These are phyloP conservation scores for Carpatolechia fugitivella DNA, from an alignment of 2,888 invertebrate species.

Conservation along the genomic window DNA sequence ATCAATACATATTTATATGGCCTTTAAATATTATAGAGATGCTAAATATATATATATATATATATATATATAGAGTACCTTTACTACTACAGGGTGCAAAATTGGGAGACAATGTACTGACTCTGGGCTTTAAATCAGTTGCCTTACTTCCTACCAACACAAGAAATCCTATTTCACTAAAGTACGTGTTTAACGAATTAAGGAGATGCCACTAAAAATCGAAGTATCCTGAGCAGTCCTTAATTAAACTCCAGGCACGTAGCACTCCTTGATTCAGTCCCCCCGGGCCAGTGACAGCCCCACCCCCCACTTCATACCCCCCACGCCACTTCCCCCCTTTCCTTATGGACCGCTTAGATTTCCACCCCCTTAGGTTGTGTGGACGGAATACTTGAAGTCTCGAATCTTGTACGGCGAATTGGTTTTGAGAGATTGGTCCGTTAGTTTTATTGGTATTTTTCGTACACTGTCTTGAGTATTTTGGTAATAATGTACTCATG, in stretches of 20 bases:
- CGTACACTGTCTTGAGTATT: constrained; percentile 9
- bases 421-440: constrained; percentile 71
- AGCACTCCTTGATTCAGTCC: constrained; percentile 77
- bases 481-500: no score
- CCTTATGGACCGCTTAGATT: constrained; percentile 79
- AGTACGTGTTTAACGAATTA: constrained; percentile 45
- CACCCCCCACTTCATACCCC: constrained; percentile 36
- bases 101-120: no score
- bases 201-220: constrained; percentile 73
- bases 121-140: not conserved
- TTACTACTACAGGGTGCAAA: no score
- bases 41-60: no score
- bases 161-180: constrained; percentile 29
- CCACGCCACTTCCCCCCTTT: constrained; percentile 43
- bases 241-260: constrained; percentile 77
- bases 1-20: no score
- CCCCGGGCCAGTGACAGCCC: constrained; percentile 51
- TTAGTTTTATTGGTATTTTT: constrained; percentile 49
- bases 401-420: constrained; percentile 76
- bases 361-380: constrained; percentile 69
- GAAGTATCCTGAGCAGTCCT: constrained; percentile 72
- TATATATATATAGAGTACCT: no score
- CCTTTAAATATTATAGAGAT: no score
- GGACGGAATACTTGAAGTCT: constrained; percentile 73
- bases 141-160: not conserved